A percentile compares a stretch with the other conserved stretches of the same genome.
Conservation (phyloP, 2,888 invertebrate genomes). For the Orthonychiurus folsomi region DNA sequence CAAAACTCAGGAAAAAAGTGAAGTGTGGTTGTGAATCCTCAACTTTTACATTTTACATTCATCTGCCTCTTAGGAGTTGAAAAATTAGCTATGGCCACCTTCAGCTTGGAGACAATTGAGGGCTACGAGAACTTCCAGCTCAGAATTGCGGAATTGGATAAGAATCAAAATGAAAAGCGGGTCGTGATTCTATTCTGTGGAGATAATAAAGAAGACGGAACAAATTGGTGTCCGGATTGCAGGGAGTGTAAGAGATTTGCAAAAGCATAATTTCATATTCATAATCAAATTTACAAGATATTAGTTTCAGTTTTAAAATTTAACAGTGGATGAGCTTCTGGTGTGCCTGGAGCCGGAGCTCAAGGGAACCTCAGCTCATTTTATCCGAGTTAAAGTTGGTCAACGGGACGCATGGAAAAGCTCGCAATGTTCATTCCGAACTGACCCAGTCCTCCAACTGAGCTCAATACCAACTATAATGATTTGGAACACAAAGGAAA, state of each 20-base stretch:
- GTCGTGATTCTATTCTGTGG: slow-evolving; percentile 59
- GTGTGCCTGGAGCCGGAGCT: slow-evolving; percentile 17
- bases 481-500: slow-evolving; percentile 50
- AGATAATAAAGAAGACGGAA: slow-evolving; percentile 49
- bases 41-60: no score
- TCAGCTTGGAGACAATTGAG: slow-evolving; percentile 45
- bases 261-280: neutral
- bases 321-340: slow-evolving; percentile 29
- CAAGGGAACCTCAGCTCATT: slow-evolving; percentile 17
- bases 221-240: slow-evolving; percentile 79
- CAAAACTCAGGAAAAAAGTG: no score
- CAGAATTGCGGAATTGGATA: slow-evolving; percentile 51
- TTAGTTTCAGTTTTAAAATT: slow-evolving; percentile 1
- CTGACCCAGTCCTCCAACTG: slow-evolving; percentile 59
- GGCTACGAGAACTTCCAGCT: slow-evolving; percentile 57
- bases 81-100: no score
- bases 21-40: no score
- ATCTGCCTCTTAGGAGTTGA: no score
- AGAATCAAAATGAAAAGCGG: slow-evolving; percentile 42
- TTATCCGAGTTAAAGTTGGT: slow-evolving; percentile 36
- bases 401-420: slow-evolving; percentile 67
- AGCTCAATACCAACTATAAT: slow-evolving; percentile 74
- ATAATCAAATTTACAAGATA: neutral
- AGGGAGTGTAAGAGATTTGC: slow-evolving; percentile 56
- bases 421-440: slow-evolving; percentile 68